Evolutionary conservation across 2,888 invertebrate genomes (phyloP), one percentile per base, ranked within the genome.

Genomic region (Phaonia tiefii): DNA sequence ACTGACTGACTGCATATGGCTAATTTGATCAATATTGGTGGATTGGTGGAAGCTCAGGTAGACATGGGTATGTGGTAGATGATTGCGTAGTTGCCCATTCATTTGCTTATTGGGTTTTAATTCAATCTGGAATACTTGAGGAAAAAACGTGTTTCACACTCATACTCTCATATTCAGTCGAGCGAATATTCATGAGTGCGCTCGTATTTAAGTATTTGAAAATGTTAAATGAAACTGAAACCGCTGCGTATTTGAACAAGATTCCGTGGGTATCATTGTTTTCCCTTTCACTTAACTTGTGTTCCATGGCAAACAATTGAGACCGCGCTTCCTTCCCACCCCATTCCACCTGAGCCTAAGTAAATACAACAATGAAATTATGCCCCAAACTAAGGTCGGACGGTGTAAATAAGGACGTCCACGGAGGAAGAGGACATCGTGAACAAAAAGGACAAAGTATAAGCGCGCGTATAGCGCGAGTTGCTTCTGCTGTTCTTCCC

Each of bases 321-420:
- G 20, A 2, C 49, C 49, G 49, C 56, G 39, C 10, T 13, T n/a
- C 54, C 1, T 65, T 75, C 44, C 78, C 72, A 77, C 63, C 70
- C 42, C 60, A 39, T 73, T 83, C 84, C 88, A 89, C 89, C 89
- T 89, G 89, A 89, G 88, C 89, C 89, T 89, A 89, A 89, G 85
- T 89, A 89, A 89, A 89, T 86, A 89, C 84, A 73, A 78, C 79
- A 84, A 79, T 65, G 77, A 66, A 74, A 44, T 46, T 46, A 54
- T 65, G 58, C 56, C 15, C n/a, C 51, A 42, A 37, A 58, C 31
- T 15, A 31, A 42, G 31, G 31, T 8, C 3, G 31, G 31, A 31
- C 31, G 8, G 4, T 3, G 31, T 31, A 31, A 8, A n/a, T n/a
- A n/a, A n/a, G n/a, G n/a, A n/a, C n/a, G n/a, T n/a, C n/a, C 31